A percentile compares a stretch with the other conserved stretches of the same genome.
These are phyloP conservation scores for Sinocyclocheilus maitianheensis DNA, from an alignment of 2,113 vertebrate genomes.

Conservation along the genomic window DNA sequence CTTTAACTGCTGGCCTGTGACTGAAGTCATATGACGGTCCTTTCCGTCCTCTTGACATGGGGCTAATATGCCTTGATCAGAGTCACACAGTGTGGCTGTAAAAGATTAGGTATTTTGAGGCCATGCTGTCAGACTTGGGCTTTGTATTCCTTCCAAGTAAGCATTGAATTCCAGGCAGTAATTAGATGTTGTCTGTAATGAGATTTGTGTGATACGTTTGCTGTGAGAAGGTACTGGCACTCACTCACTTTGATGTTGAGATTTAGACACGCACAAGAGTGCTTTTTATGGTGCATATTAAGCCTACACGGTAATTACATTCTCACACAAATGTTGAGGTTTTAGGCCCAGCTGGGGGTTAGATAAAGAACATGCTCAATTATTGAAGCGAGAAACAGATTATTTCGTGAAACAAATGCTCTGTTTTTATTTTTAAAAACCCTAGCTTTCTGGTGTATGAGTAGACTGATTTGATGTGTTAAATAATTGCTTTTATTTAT, in stretches of 20 bases:
- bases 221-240: constrained; percentile 61
- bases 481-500: constrained; percentile 3
- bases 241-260: constrained; percentile 69
- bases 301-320: constrained; percentile 73
- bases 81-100: constrained; percentile 39
- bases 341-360: constrained; percentile 71
- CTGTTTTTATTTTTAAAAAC: constrained; percentile 24
- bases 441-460: constrained; percentile 4
- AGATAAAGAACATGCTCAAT: constrained; percentile 64
- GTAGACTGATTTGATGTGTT: constrained; percentile 34
- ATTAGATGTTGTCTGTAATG: constrained; percentile 68
- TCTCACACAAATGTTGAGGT: constrained; percentile 71
- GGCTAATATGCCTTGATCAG: constrained; percentile 50
- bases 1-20: constrained; percentile 18
- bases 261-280: constrained; percentile 67
- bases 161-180: constrained; percentile 61
- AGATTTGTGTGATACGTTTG: constrained; percentile 67
- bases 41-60: constrained; percentile 29
- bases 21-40: constrained; percentile 35
- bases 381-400: constrained; percentile 56
- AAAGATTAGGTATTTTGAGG: constrained; percentile 28
- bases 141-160: constrained; percentile 66
- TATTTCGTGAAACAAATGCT: constrained; percentile 39
- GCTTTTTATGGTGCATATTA: constrained; percentile 68
- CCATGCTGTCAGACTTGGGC: constrained; percentile 42